phyloP scores from a whole-genome alignment of 2,888 invertebrate genomes.

The Tenthredo livida region DNA sequence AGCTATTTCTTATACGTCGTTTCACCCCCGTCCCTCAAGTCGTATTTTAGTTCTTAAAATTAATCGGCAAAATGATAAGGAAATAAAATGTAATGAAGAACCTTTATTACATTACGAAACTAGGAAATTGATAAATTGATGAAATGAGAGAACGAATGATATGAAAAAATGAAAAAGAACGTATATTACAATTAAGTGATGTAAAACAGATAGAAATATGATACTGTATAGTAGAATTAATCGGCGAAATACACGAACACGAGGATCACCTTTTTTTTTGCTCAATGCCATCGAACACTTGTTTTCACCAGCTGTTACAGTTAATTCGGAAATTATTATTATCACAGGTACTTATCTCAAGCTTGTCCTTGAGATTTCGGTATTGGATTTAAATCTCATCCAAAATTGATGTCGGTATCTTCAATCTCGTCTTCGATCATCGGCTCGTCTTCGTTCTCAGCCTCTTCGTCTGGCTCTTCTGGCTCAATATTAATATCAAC shows the following conservation, averaged over 20 bases:
- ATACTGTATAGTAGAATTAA: background rate
- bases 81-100: background rate
- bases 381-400: background rate
- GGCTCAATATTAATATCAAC: background rate
- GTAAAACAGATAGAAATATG: background rate
- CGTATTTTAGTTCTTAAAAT: background rate
- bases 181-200: background rate
- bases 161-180: background rate
- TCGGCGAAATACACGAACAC: background rate
- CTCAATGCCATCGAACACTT: background rate
- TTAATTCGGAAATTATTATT: background rate
- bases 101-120: background rate
- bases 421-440: constrained; percentile 19
- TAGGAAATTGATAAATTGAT: background rate
- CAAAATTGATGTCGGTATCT: background rate
- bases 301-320: background rate
- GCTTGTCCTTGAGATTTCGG: background rate
- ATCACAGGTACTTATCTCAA: constrained; percentile 28
- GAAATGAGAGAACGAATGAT: background rate
- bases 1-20: background rate
- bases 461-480: background rate
- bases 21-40: no score
- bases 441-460: background rate
- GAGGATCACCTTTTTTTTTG: constrained; percentile 11
- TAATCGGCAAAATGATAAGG: background rate